These are phyloP conservation scores for Athene noctua DNA, from an alignment of 2,113 vertebrate genomes.

Conservation along the genomic window DNA sequence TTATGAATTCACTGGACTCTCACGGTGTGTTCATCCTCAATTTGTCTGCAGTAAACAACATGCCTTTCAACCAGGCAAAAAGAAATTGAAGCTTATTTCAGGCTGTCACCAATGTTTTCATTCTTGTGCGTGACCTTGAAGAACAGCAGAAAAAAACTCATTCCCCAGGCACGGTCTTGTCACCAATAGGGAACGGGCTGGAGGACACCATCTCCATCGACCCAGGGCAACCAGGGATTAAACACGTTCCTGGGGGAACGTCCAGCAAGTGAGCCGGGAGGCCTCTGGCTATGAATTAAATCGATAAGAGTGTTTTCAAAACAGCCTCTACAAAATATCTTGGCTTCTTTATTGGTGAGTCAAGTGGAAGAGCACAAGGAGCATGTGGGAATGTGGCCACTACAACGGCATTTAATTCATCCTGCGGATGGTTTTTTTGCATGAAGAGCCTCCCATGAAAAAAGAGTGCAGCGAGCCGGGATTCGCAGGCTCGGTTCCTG, in stretches of 20 bases:
- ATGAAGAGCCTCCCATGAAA: neutral
- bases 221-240: neutral
- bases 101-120: neutral
- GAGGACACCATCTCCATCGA: neutral
- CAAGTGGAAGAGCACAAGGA: neutral
- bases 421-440: neutral
- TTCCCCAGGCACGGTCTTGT: neutral
- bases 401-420: fast-evolving
- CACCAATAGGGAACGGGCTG: neutral
- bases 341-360: neutral
- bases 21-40: neutral
- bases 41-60: neutral
- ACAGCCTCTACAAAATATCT: neutral
- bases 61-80: neutral
- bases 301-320: neutral
- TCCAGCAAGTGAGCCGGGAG: neutral
- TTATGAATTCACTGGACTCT: neutral
- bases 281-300: neutral
- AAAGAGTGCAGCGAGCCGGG: fast-evolving
- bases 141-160: neutral
- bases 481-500: fast-evolving
- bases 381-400: neutral
- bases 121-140: neutral
- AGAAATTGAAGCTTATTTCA: neutral
- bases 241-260: neutral